Evolutionary conservation across 2,797 vertebrate genomes (phyloP), one percentile per base, ranked within the genome.

Genomic region (Microcaecilia unicolor): DNA sequence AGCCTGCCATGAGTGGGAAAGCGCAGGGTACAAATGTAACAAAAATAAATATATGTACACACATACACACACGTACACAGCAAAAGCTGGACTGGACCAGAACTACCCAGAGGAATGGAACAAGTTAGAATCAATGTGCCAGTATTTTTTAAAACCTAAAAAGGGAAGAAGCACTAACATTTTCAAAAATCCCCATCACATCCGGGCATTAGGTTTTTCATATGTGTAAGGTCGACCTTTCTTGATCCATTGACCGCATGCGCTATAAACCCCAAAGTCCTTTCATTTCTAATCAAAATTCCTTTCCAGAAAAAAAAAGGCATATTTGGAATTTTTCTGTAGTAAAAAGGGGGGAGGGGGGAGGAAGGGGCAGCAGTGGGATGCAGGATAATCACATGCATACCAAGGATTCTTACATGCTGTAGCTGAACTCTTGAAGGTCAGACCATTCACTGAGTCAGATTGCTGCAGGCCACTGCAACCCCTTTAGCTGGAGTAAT

Each of bases 251-350:
- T 63, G 32, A 60, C 31, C 1, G 18, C 59, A 53, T 59, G 31
- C 55, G 37, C 34, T 54, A 55, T 58, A 61, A 58, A n/a, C n/a
- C n/a, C n/a, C n/a, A n/a, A n/a, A n/a, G n/a, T n/a, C n/a, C n/a
- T n/a, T n/a, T n/a, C n/a, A n/a, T n/a, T n/a, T 34, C 25, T 57
- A 74, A 70, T 76, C 72, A 74, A 51, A 65, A 60, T 60, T 74
- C 65, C n/a, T n/a, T n/a, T 67, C 58, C 43, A 51, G 41, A 48
- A 31, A 52, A 51, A 44, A 61, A 61, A 41, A 65, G 65, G 67
- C 72, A 72, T 74, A 53, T 35, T 34, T 44, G 56, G 61, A 70
- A 68, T 79, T 64, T 44, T 55, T 52, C 53, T n/a, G n/a, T n/a
- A n/a, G n/a, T n/a, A n/a, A n/a, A 25, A 55, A 41, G 67, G 37